These are phyloP conservation scores for Gymnothorax javanicus DNA, from an alignment of 2,797 vertebrate genomes.

Conservation along the genomic window DNA sequence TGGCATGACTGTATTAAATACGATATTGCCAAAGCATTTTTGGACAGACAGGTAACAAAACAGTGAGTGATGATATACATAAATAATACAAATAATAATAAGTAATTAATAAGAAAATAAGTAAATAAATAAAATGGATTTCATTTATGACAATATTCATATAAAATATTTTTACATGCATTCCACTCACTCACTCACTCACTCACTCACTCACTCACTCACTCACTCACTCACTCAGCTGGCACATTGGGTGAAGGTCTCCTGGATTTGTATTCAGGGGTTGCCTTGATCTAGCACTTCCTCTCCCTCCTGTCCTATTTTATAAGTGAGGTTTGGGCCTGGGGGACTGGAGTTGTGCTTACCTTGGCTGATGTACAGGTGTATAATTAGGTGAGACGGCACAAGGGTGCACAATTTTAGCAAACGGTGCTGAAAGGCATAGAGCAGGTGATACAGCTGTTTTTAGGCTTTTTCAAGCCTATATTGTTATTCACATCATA, in stretches of 20 bases:
- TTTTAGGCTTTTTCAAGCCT: neutral
- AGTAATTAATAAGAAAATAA: no score
- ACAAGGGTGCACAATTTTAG: neutral
- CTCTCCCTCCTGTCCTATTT: slow-evolving; percentile 27
- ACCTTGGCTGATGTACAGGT: slow-evolving; percentile 32
- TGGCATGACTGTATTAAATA: no score
- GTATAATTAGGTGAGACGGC: slow-evolving; percentile 37
- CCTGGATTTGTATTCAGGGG: slow-evolving; percentile 68
- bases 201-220: slow-evolving; percentile 38
- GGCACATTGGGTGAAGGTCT: slow-evolving; percentile 49
- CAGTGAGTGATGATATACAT: no score
- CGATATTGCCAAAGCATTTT: no score
- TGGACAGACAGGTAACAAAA: no score
- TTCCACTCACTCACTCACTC: neutral
- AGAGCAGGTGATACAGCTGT: neutral
- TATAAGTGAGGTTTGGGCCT: slow-evolving; percentile 29
- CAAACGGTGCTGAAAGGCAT: neutral
- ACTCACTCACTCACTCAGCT: slow-evolving; percentile 36
- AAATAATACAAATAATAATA: no score
- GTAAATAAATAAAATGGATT: no score
- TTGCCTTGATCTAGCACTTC: slow-evolving; percentile 44
- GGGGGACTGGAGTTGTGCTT: slow-evolving; percentile 32
- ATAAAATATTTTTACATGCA: neutral
- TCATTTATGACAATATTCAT: no score
- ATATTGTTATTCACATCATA: neutral